Conservation (phyloP, 2,113 vertebrate species). For the Hemibagrus wyckioides region DNA sequence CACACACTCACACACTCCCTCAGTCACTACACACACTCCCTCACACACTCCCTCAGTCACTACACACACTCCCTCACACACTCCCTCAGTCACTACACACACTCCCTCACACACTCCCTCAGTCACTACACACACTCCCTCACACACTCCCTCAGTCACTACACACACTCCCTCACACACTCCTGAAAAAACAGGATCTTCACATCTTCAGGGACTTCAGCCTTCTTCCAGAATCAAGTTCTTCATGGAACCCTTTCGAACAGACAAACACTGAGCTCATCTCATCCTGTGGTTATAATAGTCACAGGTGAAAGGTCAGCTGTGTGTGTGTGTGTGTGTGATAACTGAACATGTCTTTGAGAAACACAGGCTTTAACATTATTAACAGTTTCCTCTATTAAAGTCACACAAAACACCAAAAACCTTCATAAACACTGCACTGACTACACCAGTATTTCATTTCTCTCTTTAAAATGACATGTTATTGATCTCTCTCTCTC, state of each 20-base stretch:
- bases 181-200: not conserved
- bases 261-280: not conserved
- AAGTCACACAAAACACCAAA: not conserved
- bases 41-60: not conserved
- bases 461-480: no score
- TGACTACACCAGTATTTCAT: no score
- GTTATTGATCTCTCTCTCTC: no score
- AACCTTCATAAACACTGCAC: no score
- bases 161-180: not conserved
- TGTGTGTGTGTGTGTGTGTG: not conserved
- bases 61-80: no score
- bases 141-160: not conserved
- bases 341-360: not conserved
- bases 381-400: not conserved
- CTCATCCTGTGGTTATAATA: not conserved
- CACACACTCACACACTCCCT: no score
- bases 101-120: not conserved
- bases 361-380: not conserved
- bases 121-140: not conserved
- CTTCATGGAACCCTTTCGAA: not conserved
- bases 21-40: not conserved
- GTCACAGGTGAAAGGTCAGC: not conserved
- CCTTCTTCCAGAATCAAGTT: not conserved
- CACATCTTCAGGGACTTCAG: no score
- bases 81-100: not conserved